phyloP scores from a whole-genome alignment of 2,797 vertebrate species.

The Picus viridis region DNA sequence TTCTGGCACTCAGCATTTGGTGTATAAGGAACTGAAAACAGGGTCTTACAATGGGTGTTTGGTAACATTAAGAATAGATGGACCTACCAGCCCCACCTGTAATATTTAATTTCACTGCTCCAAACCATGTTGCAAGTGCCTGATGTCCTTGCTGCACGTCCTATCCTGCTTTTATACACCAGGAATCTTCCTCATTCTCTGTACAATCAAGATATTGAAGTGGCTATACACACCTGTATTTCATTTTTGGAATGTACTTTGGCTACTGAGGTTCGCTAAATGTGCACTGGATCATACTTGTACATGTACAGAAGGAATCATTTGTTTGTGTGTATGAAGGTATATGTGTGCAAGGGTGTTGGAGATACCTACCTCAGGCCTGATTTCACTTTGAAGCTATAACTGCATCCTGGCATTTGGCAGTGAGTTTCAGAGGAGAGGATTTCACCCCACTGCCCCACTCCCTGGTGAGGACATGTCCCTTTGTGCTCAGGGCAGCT shows the following conservation, averaged over 20 bases:
- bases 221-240: not conserved
- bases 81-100: not conserved
- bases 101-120: constrained; percentile 2
- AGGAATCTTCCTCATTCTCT: not conserved
- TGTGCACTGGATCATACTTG: not conserved
- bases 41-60: not conserved
- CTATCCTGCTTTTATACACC: not conserved
- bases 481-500: not conserved
- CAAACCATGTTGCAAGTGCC: not conserved
- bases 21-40: not conserved
- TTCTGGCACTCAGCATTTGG: not conserved
- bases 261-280: not conserved
- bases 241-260: not conserved
- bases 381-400: not conserved
- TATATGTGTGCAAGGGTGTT: not conserved
- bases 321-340: not conserved
- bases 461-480: not conserved
- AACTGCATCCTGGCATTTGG: not conserved
- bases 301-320: not conserved
- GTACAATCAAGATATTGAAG: not conserved
- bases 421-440: not conserved
- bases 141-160: constrained; percentile 19
- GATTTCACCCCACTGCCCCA: rapidly evolving
- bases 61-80: not conserved
- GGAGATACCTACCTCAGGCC: not conserved